A percentile compares a stretch with the other conserved stretches of the same genome.
These are phyloP conservation scores for Steinernema carpocapsae DNA, from an alignment of 2,888 invertebrate species.

Conservation along the genomic window DNA sequence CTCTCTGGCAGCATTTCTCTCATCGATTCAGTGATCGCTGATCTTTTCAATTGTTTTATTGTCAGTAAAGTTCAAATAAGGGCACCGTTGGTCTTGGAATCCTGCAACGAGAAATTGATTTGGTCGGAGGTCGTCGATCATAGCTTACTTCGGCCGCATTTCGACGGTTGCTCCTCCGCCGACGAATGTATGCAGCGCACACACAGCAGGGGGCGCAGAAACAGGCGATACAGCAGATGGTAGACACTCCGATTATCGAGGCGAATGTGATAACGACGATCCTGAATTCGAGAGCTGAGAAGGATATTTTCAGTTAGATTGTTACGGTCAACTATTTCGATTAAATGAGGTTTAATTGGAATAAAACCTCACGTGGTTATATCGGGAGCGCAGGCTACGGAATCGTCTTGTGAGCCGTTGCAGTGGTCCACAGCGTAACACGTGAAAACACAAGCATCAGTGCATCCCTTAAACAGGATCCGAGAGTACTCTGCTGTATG, in stretches of 20 bases:
- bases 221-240: not conserved
- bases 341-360: not conserved
- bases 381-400: slow-evolving; percentile 10
- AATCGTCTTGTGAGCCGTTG: not conserved
- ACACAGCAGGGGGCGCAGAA: slow-evolving; percentile 18
- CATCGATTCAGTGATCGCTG: not conserved
- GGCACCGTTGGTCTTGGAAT: not conserved
- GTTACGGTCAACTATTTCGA: too few relatives aligned
- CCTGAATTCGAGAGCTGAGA: not conserved
- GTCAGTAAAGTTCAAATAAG: not conserved
- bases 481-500: too few relatives aligned
- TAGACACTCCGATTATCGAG: not conserved
- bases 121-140: not conserved
- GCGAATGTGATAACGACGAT: slow-evolving; percentile 5
- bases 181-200: not conserved
- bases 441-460: not conserved
- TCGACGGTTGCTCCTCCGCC: not conserved
- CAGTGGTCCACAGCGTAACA: slow-evolving; percentile 22
- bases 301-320: too few relatives aligned
- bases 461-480: slow-evolving; percentile 22
- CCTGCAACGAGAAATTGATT: not conserved
- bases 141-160: not conserved
- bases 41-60: not conserved
- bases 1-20: not conserved
- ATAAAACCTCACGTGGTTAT: not conserved